phyloP scores from a whole-genome alignment of 2,113 vertebrate species.

The Stegostoma tigrinum region DNA sequence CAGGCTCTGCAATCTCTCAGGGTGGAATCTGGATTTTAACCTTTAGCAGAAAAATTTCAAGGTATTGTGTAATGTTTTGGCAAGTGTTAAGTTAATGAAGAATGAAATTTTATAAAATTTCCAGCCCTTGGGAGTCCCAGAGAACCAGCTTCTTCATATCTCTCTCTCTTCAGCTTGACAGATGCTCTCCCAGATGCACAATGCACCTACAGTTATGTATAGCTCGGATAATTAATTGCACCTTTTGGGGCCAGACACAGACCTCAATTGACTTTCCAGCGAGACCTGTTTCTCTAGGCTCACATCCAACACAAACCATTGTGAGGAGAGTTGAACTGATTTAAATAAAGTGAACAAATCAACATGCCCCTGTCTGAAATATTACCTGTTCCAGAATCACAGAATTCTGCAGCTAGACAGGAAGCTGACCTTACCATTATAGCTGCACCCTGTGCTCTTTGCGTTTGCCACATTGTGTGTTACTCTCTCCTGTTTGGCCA shows the following conservation, averaged over 20 bases:
- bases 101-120: neutral
- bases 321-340: neutral
- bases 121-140: neutral
- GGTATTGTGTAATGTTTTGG: conserved; percentile 5
- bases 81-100: neutral
- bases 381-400: neutral
- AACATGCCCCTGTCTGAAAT: neutral
- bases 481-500: neutral
- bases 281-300: conserved; percentile 23
- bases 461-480: neutral
- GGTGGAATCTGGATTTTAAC: neutral
- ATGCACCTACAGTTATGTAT: neutral
- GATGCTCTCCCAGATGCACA: neutral
- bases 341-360: neutral
- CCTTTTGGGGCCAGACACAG: neutral
- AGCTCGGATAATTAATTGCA: neutral
- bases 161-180: neutral
- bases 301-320: conserved; percentile 8
- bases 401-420: neutral
- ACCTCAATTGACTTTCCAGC: neutral
- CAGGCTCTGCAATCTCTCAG: neutral
- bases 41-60: neutral
- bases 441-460: neutral
- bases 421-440: neutral
- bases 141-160: conserved; percentile 20